phyloP scores from a whole-genome alignment of 2,888 invertebrate species.

The Dermolepida albohirtum region DNA sequence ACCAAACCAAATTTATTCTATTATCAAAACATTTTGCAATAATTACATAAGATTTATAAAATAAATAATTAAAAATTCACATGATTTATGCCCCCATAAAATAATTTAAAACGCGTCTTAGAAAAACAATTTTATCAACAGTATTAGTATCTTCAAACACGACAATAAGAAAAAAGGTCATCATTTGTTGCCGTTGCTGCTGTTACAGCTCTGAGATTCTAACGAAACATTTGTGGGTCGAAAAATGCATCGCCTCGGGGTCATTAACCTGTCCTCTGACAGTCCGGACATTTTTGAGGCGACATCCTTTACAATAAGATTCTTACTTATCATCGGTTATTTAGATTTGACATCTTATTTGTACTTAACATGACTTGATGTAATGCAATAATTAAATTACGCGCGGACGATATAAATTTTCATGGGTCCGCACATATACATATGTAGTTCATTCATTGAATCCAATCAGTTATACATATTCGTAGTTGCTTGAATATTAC shows the following conservation, averaged over 20 bases:
- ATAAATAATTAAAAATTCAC: too few species aligned
- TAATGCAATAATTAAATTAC: too few species aligned
- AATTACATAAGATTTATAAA: too few species aligned
- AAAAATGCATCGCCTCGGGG: conserved; percentile 27
- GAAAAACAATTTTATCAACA: too few species aligned
- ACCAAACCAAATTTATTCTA: too few species aligned
- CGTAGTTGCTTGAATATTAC: conserved; percentile 2
- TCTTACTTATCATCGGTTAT: conserved; percentile 31
- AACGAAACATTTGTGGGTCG: conserved; percentile 34
- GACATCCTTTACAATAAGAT: conserved; percentile 27
- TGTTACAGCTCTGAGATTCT: conserved; percentile 3
- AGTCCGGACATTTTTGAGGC: conserved; percentile 34
- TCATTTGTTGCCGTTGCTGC: conserved; percentile 2
- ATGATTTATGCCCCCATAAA: too few species aligned
- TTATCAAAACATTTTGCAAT: too few species aligned
- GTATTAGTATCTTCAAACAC: too few species aligned
- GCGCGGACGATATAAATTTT: too few species aligned
- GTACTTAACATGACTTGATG: neutral
- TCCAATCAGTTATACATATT: conserved; percentile 1
- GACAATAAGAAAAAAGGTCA: conserved; percentile 15
- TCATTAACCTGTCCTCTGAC: conserved; percentile 24
- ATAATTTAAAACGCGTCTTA: too few species aligned
- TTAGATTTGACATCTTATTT: conserved; percentile 36
- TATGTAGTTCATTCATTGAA: conserved; percentile 3
- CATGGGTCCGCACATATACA: too few species aligned